A percentile compares a stretch with the other conserved stretches of the same genome.
Evolutionary conservation across 1,140 invertebrate genomes (phyloP).

Genomic region (Schlechtendalia chinensis): DNA sequence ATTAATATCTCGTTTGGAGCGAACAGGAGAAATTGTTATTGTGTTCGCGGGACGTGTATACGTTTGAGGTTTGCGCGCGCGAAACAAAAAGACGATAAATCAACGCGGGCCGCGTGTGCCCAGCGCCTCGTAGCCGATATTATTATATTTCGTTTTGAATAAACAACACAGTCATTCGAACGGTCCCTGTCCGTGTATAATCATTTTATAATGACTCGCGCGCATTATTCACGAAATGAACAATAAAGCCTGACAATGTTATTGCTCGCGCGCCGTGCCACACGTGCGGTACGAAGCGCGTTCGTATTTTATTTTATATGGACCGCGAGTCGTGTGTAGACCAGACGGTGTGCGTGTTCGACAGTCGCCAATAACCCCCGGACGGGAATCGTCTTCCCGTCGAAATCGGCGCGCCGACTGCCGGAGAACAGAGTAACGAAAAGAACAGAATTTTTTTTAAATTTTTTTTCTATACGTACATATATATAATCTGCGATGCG

Average conservation of each 20-base stretch:
- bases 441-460: no score
- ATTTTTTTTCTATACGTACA: no score
- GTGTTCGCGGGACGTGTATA: not conserved
- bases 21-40: slow-evolving; percentile 8
- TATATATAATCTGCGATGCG: no score
- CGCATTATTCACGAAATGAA: not conserved
- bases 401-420: no score
- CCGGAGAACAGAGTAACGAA: no score
- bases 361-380: no score
- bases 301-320: not conserved
- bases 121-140: not conserved
- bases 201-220: slow-evolving; percentile 1
- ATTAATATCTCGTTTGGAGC: slow-evolving; percentile 9
- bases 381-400: no score
- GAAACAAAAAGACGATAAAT: not conserved
- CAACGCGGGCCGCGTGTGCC: not conserved
- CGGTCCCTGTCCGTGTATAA: not conserved
- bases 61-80: not conserved
- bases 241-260: not conserved
- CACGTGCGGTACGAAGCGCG: not conserved
- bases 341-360: no score
- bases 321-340: not conserved
- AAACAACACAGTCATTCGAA: not conserved
- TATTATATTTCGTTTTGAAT: slow-evolving; percentile 18
- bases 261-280: not conserved